Percentiles rank a stretch among this genome's conserved stretches.
phyloP scores from a whole-genome alignment of 2,888 invertebrate genomes.

The Anthoptus insignis region DNA sequence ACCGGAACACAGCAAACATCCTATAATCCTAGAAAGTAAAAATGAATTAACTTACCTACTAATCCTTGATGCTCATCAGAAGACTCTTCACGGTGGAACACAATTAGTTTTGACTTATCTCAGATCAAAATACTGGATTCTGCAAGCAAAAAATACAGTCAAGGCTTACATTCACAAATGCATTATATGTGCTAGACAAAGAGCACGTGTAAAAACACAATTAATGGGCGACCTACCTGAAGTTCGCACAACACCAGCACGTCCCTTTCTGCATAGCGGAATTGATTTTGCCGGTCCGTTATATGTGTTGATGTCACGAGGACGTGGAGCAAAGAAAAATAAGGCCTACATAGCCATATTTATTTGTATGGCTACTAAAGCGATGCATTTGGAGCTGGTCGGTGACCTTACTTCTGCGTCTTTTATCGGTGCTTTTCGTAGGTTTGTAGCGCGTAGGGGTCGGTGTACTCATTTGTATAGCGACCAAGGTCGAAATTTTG shows the following conservation, averaged over 20 bases:
- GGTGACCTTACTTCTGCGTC: conserved; percentile 26
- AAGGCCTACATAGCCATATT: conserved; percentile 45
- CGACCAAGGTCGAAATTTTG: conserved; percentile 43
- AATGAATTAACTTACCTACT: conserved; percentile 41
- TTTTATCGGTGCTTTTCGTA: conserved; percentile 31
- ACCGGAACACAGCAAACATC: conserved; percentile 38
- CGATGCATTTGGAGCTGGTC: conserved; percentile 41
- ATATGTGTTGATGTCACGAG: neutral
- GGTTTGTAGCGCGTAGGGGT: conserved; percentile 36
- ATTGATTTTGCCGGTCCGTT: conserved; percentile 44
- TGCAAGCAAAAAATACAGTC: conserved; percentile 22
- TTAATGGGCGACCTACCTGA: conserved; percentile 30
- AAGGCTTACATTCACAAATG: conserved; percentile 44
- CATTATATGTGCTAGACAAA: conserved; percentile 44
- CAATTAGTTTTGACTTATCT: conserved; percentile 37
- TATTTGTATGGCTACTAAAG: conserved; percentile 38
- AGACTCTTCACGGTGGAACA: conserved; percentile 43
- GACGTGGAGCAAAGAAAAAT: conserved; percentile 14
- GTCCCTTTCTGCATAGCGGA: conserved; percentile 39
- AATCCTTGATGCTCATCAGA: conserved; percentile 44
- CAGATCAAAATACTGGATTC: conserved; percentile 49
- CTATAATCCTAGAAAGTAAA: conserved; percentile 13
- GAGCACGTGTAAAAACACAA: conserved; percentile 31
- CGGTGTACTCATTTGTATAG: conserved; percentile 40
- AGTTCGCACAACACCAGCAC: conserved; percentile 25